Evolutionary conservation across 2,797 vertebrate species (phyloP).

Genomic region (Smutsia temminckii): DNA sequence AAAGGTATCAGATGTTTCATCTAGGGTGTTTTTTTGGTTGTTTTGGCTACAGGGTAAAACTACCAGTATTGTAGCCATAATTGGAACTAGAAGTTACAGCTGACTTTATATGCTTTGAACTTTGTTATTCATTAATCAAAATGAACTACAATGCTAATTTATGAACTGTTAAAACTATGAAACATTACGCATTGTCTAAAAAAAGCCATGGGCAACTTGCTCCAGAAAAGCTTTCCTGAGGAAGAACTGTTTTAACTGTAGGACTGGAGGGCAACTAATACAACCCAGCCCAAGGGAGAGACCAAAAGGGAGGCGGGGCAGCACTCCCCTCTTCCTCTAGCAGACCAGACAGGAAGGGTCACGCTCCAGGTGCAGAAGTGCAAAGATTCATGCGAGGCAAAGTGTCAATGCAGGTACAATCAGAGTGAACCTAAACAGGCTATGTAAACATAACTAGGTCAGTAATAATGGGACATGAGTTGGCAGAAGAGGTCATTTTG

Average conservation of each 20-base stretch:
- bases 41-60: conserved; percentile 1
- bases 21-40: neutral
- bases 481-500: neutral
- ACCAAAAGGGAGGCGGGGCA: neutral
- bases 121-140: neutral
- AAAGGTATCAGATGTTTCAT: conserved; percentile 20
- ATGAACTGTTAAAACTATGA: neutral
- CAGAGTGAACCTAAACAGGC: neutral
- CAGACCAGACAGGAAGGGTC: neutral
- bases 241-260: neutral
- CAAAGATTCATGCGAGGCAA: neutral
- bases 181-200: neutral
- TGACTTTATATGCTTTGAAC: neutral
- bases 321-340: neutral
- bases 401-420: neutral
- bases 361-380: neutral
- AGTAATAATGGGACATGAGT: neutral
- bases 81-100: neutral
- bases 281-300: neutral
- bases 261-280: neutral
- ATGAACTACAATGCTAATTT: neutral
- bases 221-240: neutral
- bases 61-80: neutral
- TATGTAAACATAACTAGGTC: neutral
- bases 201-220: neutral